Evolutionary conservation across 2,888 invertebrate genomes (phyloP).

Genomic region (Peribatodes rhomboidaria): DNA sequence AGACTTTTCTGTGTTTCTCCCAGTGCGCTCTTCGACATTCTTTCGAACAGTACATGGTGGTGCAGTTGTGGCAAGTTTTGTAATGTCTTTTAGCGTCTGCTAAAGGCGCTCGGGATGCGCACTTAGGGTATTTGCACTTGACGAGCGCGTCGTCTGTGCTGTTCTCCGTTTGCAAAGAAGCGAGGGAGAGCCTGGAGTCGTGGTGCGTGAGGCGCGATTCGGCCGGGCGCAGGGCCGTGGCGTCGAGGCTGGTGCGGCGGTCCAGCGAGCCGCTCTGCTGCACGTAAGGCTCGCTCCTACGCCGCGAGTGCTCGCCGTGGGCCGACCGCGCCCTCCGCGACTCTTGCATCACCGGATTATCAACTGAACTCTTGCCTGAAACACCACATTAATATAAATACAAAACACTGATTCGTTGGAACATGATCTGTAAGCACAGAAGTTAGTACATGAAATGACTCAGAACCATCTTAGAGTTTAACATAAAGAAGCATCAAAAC

Average conservation of each 20-base stretch:
- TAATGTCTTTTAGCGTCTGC: conserved; percentile 93
- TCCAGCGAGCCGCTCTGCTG: conserved; percentile 71
- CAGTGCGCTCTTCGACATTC: conserved; percentile 96
- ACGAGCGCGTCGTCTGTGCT: conserved; percentile 86
- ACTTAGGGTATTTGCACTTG: conserved; percentile 93
- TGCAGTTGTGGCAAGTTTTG: conserved; percentile 98
- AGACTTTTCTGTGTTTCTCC: conserved; percentile 96
- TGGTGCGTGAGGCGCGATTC: conserved; percentile 72
- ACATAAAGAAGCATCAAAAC: conserved; percentile 39
- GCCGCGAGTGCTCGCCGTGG: conserved; percentile 80
- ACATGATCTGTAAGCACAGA: conserved; percentile 2
- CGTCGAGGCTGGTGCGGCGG: conserved; percentile 88
- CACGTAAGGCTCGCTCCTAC: conserved; percentile 77
- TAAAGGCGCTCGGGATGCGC: conserved; percentile 90
- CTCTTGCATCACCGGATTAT: conserved; percentile 79
- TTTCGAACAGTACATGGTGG: conserved; percentile 96
- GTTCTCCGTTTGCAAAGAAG: conserved; percentile 80
- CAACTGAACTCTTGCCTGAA: conserved; percentile 87
- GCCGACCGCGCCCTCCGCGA: conserved; percentile 74
- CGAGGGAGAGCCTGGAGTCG: conserved; percentile 79
- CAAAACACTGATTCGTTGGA: background rate
- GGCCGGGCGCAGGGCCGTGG: conserved; percentile 70
- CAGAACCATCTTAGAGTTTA: conserved; percentile 43
- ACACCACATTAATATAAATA: conserved; percentile 41
- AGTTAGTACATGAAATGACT: conserved; percentile 33